Base-by-base conservation (phyloP, 2,888 invertebrate genomes). In the Microchrysa polita region DNA sequence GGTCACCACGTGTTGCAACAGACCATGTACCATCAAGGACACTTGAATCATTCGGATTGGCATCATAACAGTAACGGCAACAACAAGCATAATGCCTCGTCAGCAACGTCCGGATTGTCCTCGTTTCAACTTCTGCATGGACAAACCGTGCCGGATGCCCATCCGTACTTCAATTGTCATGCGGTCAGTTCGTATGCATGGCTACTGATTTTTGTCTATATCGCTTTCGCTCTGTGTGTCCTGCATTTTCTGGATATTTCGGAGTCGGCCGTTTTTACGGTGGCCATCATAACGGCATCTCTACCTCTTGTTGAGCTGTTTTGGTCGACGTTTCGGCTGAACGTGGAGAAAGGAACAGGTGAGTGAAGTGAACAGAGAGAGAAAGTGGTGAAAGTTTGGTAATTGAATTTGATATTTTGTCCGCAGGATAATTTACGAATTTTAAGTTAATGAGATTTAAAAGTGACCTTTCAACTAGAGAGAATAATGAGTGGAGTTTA, bases 181-280 rank as follows among this genome's bases (percentile, higher is more conserved):
- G 42, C 23, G 34, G 60, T 79, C 10, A 76, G 78, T 34, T 73
- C 82, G 42, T 85, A 86, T 76, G 87, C 86, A 23, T 87, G 88
- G 87, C 80, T 85, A 14, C 87, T 88, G 78, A 82, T 87, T 71
- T 76, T 84, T 22, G 82, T 85, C 14, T 88, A 88, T 78, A 80
- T 86, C 12, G 77, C 82, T 2, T 88, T 88, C 78, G 81, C 83
- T 10, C 81, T 87, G 76, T 83, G 86, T 57, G 85, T 86, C 10
- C 79, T 87, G 53, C 84, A 87, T 78, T 88, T 88, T 78, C 81
- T 88, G 73, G 86, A 87, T 16, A 81, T 88, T 77, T 86, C 86
- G 74, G 88, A 88, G 78, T 88, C 88, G 40, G 87, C 88, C 9
- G 88, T 88, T 7, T 88, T 88, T 79, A 88, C 87, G 12, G 84